phyloP scores from a whole-genome alignment of 2,797 vertebrate genomes.

The Rhinoraja longicauda region DNA sequence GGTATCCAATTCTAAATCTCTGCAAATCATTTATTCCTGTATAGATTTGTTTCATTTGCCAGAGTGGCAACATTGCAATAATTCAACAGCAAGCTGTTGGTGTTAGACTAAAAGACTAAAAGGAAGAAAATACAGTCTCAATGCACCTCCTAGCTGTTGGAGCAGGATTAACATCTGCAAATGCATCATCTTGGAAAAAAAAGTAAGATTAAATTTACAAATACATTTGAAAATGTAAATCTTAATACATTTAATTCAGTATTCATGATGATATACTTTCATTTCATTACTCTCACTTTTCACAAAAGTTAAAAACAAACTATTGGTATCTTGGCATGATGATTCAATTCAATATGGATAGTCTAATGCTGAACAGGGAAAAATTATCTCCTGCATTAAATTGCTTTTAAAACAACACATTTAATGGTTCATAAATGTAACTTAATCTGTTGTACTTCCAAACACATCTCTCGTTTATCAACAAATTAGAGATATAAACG shows the following conservation, averaged over 20 bases:
- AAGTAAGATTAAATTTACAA: neutral
- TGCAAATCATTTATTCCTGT: neutral
- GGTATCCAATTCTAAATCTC: neutral
- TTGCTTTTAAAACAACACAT: neutral
- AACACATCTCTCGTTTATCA: neutral
- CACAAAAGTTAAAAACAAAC: neutral
- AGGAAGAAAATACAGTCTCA: neutral
- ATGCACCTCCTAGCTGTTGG: slow-evolving; percentile 15
- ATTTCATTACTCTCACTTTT: neutral
- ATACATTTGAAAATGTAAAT: neutral
- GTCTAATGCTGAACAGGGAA: neutral
- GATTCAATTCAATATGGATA: neutral
- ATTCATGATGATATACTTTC: neutral
- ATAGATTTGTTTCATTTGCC: neutral
- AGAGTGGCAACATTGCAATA: neutral
- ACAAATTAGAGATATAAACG: slow-evolving; percentile 11
- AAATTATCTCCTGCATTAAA: neutral
- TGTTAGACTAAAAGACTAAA: neutral
- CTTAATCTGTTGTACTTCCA: neutral
- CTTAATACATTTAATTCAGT: neutral
- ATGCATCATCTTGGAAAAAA: neutral
- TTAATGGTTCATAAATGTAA: neutral
- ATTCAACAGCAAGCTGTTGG: neutral
- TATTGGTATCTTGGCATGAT: neutral
- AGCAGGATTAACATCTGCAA: neutral